Conservation (phyloP, 2,888 invertebrate genomes). For the Ypsolopha sequella region DNA sequence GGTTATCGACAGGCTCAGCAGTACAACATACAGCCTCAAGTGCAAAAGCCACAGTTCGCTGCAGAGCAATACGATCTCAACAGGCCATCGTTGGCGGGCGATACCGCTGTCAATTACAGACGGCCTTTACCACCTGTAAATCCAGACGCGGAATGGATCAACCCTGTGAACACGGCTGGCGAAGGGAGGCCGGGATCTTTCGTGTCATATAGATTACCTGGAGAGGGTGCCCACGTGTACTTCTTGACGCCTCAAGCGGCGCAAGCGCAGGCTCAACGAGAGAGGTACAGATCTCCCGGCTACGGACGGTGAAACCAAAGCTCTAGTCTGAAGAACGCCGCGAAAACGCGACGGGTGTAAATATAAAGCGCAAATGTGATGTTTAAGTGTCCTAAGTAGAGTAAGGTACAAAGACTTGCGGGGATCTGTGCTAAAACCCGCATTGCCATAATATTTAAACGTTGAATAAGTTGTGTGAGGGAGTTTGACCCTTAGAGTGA, state of each 20-base stretch:
- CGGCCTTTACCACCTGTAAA: conserved; percentile 68
- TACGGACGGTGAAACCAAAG: conserved; percentile 65
- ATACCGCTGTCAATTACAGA: conserved; percentile 71
- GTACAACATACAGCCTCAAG: conserved; percentile 37
- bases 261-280: conserved; percentile 24
- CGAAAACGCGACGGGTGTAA: conserved; percentile 40
- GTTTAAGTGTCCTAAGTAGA: conserved; percentile 68
- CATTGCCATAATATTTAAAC: conserved; percentile 65
- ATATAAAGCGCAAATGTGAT: conserved; percentile 71
- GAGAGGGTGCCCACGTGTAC: conserved; percentile 83
- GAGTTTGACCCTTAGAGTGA: conserved; percentile 12
- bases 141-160: conserved; percentile 52
- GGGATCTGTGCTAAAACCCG: conserved; percentile 24
- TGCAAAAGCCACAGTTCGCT: conserved; percentile 42
- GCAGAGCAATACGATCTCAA: conserved; percentile 57
- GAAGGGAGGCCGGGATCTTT: conserved; percentile 71
- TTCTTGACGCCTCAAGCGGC: conserved; percentile 80
- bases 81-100: conserved; percentile 42
- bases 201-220: conserved; percentile 80
- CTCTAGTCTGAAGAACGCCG: conserved; percentile 60
- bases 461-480: conserved; percentile 25
- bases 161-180: conserved; percentile 31
- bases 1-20: conserved; percentile 44
- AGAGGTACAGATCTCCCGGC: conserved; percentile 46
- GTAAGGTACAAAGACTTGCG: conserved; percentile 58